These are phyloP conservation scores for Drosophila lutescens DNA, from an alignment of 2,888 invertebrate species.

Conservation along the genomic window DNA sequence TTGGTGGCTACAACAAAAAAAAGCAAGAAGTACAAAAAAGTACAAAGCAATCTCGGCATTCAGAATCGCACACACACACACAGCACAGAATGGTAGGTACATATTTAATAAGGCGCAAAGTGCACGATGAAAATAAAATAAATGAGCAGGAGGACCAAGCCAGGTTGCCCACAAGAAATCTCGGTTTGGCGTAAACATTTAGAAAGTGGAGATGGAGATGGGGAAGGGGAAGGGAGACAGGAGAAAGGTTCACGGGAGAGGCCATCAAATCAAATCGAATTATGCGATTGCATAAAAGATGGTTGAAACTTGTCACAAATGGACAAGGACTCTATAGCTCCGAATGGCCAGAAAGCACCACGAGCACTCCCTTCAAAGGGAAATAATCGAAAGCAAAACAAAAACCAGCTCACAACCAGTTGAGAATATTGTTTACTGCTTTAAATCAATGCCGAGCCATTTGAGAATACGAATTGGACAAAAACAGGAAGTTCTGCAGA, in stretches of 20 bases:
- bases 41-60: conserved; percentile 47
- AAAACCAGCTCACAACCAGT: background rate
- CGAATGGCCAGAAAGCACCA: conserved; percentile 3
- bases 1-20: conserved; percentile 7
- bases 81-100: conserved; percentile 20
- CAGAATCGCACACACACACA: conserved; percentile 26
- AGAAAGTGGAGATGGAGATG: background rate
- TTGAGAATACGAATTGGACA: background rate
- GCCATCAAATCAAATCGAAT: conserved; percentile 38
- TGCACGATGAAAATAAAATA: conserved; percentile 34
- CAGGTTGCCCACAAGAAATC: conserved; percentile 5
- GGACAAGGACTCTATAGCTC: conserved; percentile 21
- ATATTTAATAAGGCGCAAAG: conserved; percentile 62
- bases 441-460: background rate
- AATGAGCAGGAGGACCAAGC: background rate
- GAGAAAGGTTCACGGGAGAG: background rate
- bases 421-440: conserved; percentile 3
- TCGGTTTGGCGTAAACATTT: conserved; percentile 5
- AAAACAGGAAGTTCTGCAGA: conserved; percentile 1
- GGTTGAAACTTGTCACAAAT: conserved; percentile 13
- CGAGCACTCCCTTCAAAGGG: background rate
- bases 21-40: background rate
- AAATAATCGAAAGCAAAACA: background rate
- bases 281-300: conserved; percentile 46
- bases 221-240: background rate